Conservation (phyloP, 2,888 invertebrate species). For the Drosophila greeni region DNA sequence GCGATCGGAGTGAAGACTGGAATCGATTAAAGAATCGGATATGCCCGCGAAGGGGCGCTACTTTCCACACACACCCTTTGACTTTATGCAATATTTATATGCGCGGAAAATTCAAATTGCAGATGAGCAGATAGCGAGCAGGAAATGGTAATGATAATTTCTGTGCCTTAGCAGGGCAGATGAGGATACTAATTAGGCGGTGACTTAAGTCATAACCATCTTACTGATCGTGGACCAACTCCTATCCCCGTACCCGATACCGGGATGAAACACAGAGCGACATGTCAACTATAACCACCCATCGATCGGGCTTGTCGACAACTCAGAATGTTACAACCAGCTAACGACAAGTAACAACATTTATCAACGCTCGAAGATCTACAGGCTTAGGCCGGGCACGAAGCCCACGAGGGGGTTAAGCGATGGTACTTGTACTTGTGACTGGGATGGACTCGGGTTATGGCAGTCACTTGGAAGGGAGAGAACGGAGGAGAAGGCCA, state of each 20-base stretch:
- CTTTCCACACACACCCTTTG: conserved; percentile 55
- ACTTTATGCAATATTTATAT: conserved; percentile 49
- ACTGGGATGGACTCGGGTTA: conserved; percentile 16
- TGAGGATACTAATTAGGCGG: conserved; percentile 53
- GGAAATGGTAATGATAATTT: conserved; percentile 51
- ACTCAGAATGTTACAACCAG: conserved; percentile 51
- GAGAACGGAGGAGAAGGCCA: background rate
- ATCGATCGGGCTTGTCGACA: conserved; percentile 66
- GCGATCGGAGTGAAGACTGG: conserved; percentile 34
- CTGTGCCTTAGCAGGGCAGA: conserved; percentile 5
- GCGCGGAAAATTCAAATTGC: conserved; percentile 63
- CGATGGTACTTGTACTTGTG: conserved; percentile 3
- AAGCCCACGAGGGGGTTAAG: conserved; percentile 37
- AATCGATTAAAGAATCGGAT: conserved; percentile 71
- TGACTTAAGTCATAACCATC: conserved; percentile 63
- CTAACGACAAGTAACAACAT: conserved; percentile 72
- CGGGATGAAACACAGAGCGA: conserved; percentile 64
- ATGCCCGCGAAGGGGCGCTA: conserved; percentile 46
- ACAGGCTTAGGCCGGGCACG: conserved; percentile 68
- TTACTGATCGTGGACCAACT: conserved; percentile 49
- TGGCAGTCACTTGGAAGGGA: conserved; percentile 1
- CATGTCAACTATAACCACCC: conserved; percentile 76
- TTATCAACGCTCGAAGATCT: conserved; percentile 74
- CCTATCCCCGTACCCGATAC: conserved; percentile 24
- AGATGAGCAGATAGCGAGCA: conserved; percentile 56